A percentile compares a stretch with the other conserved stretches of the same genome.
These are phyloP conservation scores for Drosophila pachea DNA, from an alignment of 1,140 invertebrate genomes.

Conservation along the genomic window DNA sequence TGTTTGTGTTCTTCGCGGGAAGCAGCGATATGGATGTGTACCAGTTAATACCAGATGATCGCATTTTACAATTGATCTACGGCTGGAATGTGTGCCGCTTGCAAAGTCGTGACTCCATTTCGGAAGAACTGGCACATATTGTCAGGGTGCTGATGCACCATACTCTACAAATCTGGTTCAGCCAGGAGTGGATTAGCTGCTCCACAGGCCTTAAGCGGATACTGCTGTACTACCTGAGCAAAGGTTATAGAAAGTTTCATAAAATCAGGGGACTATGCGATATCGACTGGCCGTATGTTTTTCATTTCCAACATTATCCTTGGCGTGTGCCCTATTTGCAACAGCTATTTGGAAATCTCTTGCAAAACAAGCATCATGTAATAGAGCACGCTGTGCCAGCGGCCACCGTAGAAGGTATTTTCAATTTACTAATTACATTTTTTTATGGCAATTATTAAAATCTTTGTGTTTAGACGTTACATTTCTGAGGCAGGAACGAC, in stretches of 20 bases:
- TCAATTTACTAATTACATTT: neutral
- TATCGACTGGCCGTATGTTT: constrained; percentile 64
- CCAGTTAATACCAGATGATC: constrained; percentile 63
- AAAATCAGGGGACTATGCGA: constrained; percentile 44
- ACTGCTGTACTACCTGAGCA: constrained; percentile 48
- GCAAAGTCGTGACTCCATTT: constrained; percentile 19
- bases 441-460: neutral
- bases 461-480: constrained; percentile 41
- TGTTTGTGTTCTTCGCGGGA: constrained; percentile 54
- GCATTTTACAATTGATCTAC: constrained; percentile 55
- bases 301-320: constrained; percentile 48
- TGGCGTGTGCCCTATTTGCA: constrained; percentile 65
- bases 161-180: constrained; percentile 63
- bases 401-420: constrained; percentile 53
- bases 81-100: constrained; percentile 64
- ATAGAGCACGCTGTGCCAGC: constrained; percentile 60
- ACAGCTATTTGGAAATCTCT: constrained; percentile 37
- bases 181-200: constrained; percentile 65
- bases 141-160: constrained; percentile 57
- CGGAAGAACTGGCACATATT: constrained; percentile 44
- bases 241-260: constrained; percentile 28
- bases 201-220: constrained; percentile 39
- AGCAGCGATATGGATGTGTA: constrained; percentile 66
- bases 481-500: constrained; percentile 50
- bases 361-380: constrained; percentile 45